Conservation (phyloP, 2,888 invertebrate species). For the Stomorhina lunata region DNA sequence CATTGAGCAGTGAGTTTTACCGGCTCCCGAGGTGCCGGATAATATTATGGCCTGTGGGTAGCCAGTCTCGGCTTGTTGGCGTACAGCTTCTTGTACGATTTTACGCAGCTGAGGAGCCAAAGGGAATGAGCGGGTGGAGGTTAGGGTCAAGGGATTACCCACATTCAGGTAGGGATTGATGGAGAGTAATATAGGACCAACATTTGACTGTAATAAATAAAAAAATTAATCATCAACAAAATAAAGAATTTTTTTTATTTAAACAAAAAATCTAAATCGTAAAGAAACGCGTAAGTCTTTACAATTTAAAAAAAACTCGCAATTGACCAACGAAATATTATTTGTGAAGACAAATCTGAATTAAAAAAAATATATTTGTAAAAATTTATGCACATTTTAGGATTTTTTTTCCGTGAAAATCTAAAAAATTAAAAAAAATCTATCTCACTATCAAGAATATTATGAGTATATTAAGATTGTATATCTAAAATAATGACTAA, state of each 20-base stretch:
- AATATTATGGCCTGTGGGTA: conserved; percentile 97
- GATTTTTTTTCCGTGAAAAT: no score
- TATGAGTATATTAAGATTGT: not conserved
- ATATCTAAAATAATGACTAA: not conserved
- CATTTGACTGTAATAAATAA: conserved; percentile 87
- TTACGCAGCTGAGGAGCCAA: conserved; percentile 90
- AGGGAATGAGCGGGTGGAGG: conserved; percentile 87
- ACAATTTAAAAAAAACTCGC: no score
- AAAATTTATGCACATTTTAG: no score
- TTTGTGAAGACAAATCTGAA: no score
- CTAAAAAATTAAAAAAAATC: no score
- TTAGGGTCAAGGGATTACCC: conserved; percentile 92
- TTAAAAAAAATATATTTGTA: no score
- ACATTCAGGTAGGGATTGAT: conserved; percentile 94
- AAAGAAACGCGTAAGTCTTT: no score
- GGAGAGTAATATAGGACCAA: conserved; percentile 94
- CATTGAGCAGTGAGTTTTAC: conserved; percentile 97
- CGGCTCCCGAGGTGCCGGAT: conserved; percentile 94
- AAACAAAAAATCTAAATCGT: no score
- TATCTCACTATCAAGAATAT: not conserved
- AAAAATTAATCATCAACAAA: not conserved
- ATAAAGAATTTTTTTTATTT: no score
- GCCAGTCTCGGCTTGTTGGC: conserved; percentile 96
- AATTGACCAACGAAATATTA: no score
- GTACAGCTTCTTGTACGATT: conserved; percentile 94